phyloP scores from a whole-genome alignment of 2,113 vertebrate species.

The Megaceryle maxima region DNA sequence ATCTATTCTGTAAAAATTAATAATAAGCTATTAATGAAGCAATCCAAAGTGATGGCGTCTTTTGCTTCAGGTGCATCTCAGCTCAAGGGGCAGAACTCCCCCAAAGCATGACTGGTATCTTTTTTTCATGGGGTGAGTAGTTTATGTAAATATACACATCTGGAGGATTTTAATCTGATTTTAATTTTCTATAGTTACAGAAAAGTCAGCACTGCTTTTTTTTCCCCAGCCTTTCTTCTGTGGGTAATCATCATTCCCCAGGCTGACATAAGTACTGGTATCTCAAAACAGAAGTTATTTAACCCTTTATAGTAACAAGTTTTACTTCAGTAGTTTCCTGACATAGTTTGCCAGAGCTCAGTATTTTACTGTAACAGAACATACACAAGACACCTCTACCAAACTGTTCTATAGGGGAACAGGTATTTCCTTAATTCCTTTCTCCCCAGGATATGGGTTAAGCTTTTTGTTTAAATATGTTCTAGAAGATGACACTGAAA shows the following conservation, averaged over 20 bases:
- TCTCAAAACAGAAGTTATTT: neutral
- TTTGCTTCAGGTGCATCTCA: neutral
- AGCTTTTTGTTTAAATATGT: neutral
- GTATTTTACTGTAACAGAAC: neutral
- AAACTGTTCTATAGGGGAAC: fast-evolving
- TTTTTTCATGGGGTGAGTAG: neutral
- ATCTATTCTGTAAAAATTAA: conserved; percentile 44
- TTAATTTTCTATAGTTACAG: neutral
- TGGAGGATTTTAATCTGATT: neutral
- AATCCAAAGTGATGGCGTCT: neutral
- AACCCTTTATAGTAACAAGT: neutral
- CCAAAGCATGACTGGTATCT: neutral
- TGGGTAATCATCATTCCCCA: neutral
- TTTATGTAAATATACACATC: neutral
- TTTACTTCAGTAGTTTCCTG: neutral
- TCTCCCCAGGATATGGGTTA: neutral
- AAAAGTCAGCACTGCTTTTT: neutral
- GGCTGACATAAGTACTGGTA: neutral
- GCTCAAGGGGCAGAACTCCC: neutral
- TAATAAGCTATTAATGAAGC: neutral
- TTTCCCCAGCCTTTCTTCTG: neutral
- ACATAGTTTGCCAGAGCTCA: neutral
- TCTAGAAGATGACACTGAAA: neutral
- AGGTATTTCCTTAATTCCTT: neutral
- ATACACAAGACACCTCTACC: too few relatives aligned